Conservation (phyloP, 37 sponge, comb jelly and placozoan species). For the Oopsacas minuta region DNA sequence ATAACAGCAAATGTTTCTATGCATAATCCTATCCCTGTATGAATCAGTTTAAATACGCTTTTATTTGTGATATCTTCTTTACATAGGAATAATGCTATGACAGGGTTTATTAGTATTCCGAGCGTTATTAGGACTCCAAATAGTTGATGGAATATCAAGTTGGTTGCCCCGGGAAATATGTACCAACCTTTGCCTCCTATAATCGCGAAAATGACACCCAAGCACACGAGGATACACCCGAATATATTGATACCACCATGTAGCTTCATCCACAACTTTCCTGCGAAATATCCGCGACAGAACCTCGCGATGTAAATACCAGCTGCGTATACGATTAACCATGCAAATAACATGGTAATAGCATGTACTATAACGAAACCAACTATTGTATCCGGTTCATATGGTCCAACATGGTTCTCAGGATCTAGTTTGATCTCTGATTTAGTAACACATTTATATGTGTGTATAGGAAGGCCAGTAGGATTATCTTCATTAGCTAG, state of each 20-base stretch:
- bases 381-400: background rate
- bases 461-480: background rate
- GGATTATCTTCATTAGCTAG: background rate
- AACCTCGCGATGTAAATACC: background rate
- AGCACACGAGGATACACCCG: background rate
- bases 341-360: background rate
- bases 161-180: background rate
- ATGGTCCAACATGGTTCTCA: background rate
- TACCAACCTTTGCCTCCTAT: background rate
- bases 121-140: background rate
- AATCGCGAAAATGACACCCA: background rate
- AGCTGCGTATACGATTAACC: background rate
- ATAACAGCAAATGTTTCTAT: background rate
- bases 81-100: background rate
- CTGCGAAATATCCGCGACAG: background rate
- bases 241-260: background rate
- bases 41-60: background rate
- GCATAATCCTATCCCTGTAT: background rate
- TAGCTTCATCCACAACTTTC: background rate
- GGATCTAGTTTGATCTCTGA: background rate
- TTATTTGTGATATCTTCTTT: background rate
- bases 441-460: background rate
- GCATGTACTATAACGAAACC: background rate
- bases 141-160: background rate
- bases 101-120: background rate